Evolutionary conservation across 1,140 invertebrate genomes (phyloP).

Genomic region (Maconellicoccus hirsutus): DNA sequence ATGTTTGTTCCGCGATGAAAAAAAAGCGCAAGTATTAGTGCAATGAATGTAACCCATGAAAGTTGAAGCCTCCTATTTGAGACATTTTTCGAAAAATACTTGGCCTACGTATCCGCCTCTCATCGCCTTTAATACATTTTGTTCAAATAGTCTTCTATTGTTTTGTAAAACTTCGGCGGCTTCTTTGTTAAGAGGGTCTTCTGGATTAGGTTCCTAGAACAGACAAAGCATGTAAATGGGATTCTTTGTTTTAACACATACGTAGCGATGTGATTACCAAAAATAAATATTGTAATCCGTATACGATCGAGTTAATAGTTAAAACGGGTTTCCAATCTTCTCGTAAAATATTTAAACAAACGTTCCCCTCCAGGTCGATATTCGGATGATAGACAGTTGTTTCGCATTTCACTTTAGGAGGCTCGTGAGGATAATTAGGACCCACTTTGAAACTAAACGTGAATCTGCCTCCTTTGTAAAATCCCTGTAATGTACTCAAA

Average conservation of each 20-base stretch:
- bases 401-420: conserved; percentile 90
- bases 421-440: conserved; percentile 91
- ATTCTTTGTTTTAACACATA: not conserved
- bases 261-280: conserved; percentile 46
- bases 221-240: not conserved
- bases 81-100: conserved; percentile 87
- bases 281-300: conserved; percentile 95
- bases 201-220: conserved; percentile 88
- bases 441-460: conserved; percentile 96
- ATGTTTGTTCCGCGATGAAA: not conserved
- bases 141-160: conserved; percentile 87
- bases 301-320: conserved; percentile 95
- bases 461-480: conserved; percentile 87
- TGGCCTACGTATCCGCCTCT: conserved; percentile 85
- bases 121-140: conserved; percentile 93
- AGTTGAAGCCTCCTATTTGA: conserved; percentile 51
- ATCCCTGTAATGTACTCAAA: conserved; percentile 50
- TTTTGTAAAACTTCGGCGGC: conserved; percentile 95
- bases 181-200: conserved; percentile 97
- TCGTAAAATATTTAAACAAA: conserved; percentile 85
- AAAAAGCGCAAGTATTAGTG: conserved; percentile 11
- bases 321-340: conserved; percentile 99
- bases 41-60: not conserved
- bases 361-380: conserved; percentile 89
- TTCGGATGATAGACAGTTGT: conserved; percentile 91